Percentiles rank a stretch among this genome's conserved stretches.
phyloP scores from a whole-genome alignment of 1,140 invertebrate genomes.

The Pollicipes pollicipes region DNA sequence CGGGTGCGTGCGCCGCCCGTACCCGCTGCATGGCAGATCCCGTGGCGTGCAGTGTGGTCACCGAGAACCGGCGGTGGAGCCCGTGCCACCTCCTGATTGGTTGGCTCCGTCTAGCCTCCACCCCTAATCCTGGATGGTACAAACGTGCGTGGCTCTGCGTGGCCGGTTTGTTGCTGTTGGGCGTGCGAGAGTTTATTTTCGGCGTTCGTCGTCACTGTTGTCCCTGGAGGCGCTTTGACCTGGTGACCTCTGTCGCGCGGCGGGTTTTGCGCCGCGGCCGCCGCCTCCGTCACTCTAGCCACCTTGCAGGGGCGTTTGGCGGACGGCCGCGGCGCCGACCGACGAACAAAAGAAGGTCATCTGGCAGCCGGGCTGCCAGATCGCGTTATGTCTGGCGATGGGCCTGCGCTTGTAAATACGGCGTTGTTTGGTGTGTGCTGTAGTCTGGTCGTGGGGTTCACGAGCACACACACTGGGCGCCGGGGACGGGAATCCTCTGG shows the following conservation, averaged over 20 bases:
- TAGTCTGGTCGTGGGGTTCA: too few relatives aligned
- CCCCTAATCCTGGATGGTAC: background rate
- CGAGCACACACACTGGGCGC: too few relatives aligned
- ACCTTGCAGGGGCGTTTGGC: background rate
- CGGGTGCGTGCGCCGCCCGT: background rate
- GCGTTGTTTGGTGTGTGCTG: background rate
- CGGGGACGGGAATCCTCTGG: too few relatives aligned
- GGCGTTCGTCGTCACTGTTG: background rate
- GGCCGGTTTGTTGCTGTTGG: background rate
- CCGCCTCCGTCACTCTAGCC: background rate
- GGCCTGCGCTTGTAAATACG: background rate
- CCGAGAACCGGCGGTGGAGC: too few relatives aligned
- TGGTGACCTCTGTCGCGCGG: background rate
- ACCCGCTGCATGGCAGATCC: background rate
- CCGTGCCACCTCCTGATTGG: too few relatives aligned
- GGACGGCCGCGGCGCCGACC: too few relatives aligned
- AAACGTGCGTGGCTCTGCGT: background rate
- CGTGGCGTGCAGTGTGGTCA: too few relatives aligned
- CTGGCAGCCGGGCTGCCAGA: background rate
- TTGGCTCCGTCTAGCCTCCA: background rate
- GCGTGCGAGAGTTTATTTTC: background rate
- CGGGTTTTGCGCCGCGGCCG: too few relatives aligned
- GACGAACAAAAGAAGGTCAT: slow-evolving; percentile 1
- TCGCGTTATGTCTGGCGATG: too few relatives aligned
- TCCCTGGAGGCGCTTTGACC: background rate